These are phyloP conservation scores for Drosophila melanosoma DNA, from an alignment of 2,888 invertebrate genomes.

Conservation along the genomic window DNA sequence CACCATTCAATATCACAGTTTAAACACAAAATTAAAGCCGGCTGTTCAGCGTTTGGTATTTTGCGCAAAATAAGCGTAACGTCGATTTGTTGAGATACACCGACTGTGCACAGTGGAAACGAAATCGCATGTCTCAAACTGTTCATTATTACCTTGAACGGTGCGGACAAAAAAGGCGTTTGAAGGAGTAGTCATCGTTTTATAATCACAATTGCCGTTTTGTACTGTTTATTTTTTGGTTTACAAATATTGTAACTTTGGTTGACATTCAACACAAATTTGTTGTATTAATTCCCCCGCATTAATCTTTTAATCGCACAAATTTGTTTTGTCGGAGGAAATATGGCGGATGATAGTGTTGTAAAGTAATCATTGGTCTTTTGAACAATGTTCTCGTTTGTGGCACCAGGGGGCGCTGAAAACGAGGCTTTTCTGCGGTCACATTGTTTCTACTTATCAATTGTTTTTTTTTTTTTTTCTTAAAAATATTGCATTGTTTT, in stretches of 20 bases:
- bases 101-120: constrained; percentile 46
- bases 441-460: constrained; percentile 65
- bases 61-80: constrained; percentile 18
- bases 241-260: constrained; percentile 18
- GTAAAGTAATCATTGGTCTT: constrained; percentile 23
- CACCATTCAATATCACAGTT: background rate
- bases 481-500: constrained; percentile 31
- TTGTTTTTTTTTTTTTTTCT: constrained; percentile 48
- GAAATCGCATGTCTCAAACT: constrained; percentile 59
- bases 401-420: constrained; percentile 42
- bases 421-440: constrained; percentile 45
- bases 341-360: constrained; percentile 76
- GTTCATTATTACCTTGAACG: constrained; percentile 71
- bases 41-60: background rate
- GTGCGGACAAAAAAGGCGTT: constrained; percentile 51
- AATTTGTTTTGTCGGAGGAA: constrained; percentile 76
- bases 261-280: constrained; percentile 32
- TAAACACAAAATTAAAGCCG: constrained; percentile 13
- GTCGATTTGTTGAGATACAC: constrained; percentile 15
- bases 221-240: constrained; percentile 11
- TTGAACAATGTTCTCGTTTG: constrained; percentile 12
- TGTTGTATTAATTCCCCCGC: constrained; percentile 43
- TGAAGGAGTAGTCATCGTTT: constrained; percentile 34
- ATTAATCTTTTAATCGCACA: constrained; percentile 61
- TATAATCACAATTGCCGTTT: constrained; percentile 3